A percentile compares a stretch with the other conserved stretches of the same genome.
Conservation (phyloP, 1,140 invertebrate genomes). For the Chironomus tepperi region DNA sequence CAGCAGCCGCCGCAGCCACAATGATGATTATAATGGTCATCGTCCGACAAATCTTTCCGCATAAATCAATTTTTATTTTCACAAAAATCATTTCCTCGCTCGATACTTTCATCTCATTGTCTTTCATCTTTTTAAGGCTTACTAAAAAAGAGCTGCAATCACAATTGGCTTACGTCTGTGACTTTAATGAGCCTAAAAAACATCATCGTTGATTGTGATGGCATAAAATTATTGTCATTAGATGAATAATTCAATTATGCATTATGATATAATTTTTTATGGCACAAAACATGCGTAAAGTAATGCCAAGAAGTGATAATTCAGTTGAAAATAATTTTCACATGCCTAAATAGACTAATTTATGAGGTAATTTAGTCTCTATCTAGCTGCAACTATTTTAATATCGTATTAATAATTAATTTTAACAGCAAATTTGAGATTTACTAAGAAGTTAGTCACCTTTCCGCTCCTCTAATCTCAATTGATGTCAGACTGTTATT, state of each 20-base stretch:
- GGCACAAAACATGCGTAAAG: background rate
- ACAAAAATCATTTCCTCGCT: background rate
- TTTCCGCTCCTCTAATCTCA: slow-evolving; percentile 1
- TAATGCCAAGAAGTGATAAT: background rate
- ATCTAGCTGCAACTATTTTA: background rate
- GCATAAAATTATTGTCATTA: slow-evolving; percentile 3
- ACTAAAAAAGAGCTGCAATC: no score
- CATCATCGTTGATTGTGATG: background rate
- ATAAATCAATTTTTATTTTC: no score
- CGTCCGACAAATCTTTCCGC: no score
- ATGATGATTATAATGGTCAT: no score
- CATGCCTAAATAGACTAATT: background rate
- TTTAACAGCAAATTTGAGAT: background rate
- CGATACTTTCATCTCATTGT: background rate
- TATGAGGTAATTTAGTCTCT: background rate
- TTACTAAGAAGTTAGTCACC: background rate
- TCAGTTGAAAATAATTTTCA: background rate
- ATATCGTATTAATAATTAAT: background rate
- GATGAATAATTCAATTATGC: background rate
- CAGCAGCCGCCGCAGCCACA: no score
- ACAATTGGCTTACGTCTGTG: no score
- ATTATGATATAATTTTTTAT: slow-evolving; percentile 5
- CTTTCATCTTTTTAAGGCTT: background rate
- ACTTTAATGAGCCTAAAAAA: no score
- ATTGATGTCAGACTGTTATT: background rate